Evolutionary conservation across 2,797 vertebrate species (phyloP).

Genomic region (Muscicapa striata): DNA sequence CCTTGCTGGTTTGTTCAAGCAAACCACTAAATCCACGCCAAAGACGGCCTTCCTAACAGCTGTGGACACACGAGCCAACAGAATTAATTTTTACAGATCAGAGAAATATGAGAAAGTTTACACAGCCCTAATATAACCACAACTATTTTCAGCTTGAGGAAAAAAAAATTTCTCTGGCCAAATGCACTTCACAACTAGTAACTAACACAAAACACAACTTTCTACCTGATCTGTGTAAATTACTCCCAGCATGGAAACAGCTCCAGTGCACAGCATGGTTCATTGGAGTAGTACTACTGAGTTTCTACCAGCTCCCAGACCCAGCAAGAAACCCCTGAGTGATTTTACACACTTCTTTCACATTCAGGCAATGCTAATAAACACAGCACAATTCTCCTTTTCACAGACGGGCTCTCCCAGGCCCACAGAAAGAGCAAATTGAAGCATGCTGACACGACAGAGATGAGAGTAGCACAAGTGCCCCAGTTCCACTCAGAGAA

Average conservation of each 20-base stretch:
- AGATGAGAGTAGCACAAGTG: not conserved
- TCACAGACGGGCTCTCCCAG: not conserved
- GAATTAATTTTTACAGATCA: conserved; percentile 20
- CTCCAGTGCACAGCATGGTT: not conserved
- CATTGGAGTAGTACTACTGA: not conserved
- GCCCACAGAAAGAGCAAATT: not conserved
- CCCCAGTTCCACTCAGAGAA: not conserved
- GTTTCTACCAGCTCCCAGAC: not conserved
- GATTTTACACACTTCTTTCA: not conserved
- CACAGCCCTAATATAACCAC: not conserved
- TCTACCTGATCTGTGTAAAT: not conserved
- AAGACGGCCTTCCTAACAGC: conserved; percentile 1
- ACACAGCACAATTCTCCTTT: not conserved
- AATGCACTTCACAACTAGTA: not conserved
- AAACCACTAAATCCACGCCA: not conserved
- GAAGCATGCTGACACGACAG: not conserved
- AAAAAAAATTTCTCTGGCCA: not conserved
- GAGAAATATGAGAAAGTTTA: conserved; percentile 27
- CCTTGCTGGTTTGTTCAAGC: not conserved
- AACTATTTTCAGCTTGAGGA: not conserved
- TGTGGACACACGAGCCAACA: not conserved
- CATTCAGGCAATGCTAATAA: not conserved
- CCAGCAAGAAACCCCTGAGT: not conserved
- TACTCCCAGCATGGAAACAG: not conserved
- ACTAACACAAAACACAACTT: not conserved